These are phyloP conservation scores for Rhopalosiphum maidis DNA, from an alignment of 1,140 invertebrate genomes.

Conservation along the genomic window DNA sequence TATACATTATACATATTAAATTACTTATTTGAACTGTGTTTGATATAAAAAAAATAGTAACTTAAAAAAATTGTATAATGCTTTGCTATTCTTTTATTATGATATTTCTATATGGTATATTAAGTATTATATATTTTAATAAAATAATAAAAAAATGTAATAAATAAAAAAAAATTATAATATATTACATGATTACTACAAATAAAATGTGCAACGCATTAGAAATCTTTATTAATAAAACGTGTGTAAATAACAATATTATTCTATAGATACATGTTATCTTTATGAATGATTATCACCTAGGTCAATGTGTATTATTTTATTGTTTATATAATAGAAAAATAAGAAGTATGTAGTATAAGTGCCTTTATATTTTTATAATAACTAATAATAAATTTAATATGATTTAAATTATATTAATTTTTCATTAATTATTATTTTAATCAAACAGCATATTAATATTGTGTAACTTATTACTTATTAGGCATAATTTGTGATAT, in stretches of 20 bases:
- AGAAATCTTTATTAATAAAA: neutral
- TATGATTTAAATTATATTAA: neutral
- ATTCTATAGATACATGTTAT: neutral
- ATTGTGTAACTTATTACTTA: neutral
- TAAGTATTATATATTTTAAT: neutral
- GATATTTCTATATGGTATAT: neutral
- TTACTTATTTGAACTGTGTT: too few relatives aligned
- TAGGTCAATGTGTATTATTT: constrained; percentile 3
- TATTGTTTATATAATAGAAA: neutral
- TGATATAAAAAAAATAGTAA: too few relatives aligned
- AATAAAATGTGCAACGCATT: neutral
- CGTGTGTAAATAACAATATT: neutral
- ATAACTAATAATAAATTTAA: neutral
- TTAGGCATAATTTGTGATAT: neutral
- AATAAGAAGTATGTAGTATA: neutral
- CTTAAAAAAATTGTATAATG: too few relatives aligned
- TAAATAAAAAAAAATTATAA: neutral
- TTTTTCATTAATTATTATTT: neutral
- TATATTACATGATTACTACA: neutral
- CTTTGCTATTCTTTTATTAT: neutral
- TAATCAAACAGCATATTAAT: neutral
- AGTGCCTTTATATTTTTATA: neutral
- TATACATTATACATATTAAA: too few relatives aligned
- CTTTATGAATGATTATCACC: neutral
- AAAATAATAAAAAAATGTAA: neutral